phyloP scores from a whole-genome alignment of 2,797 vertebrate species.

The Graptemys geographica region DNA sequence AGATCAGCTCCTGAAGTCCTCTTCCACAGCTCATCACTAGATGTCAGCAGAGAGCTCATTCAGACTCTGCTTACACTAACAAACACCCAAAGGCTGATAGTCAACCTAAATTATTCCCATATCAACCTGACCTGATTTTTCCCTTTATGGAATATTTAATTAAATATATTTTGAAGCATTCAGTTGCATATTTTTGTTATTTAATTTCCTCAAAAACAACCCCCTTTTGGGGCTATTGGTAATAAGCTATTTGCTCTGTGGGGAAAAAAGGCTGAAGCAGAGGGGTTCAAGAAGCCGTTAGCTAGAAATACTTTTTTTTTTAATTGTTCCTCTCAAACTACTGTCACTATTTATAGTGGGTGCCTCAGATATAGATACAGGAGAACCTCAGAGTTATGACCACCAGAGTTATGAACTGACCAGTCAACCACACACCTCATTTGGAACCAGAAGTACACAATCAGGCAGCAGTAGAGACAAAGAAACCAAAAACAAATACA shows the following conservation, averaged over 20 bases:
- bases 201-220: slow-evolving; percentile 66
- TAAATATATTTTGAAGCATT: slow-evolving; percentile 58
- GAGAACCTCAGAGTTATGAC: no score
- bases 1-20: no score
- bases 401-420: no score
- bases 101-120: not conserved
- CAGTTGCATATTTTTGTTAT: slow-evolving; percentile 69
- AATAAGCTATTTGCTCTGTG: slow-evolving; percentile 71
- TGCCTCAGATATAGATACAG: not conserved
- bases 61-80: not conserved
- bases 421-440: no score
- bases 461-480: no score
- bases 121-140: slow-evolving; percentile 59
- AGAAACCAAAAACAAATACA: no score
- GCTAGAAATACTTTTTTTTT: slow-evolving; percentile 52
- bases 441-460: no score
- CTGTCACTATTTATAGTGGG: not conserved
- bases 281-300: slow-evolving; percentile 2
- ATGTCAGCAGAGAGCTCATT: no score
- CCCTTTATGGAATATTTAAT: slow-evolving; percentile 59
- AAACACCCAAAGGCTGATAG: slow-evolving; percentile 31
- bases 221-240: slow-evolving; percentile 42
- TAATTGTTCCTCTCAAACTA: slow-evolving; percentile 47
- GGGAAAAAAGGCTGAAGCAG: slow-evolving; percentile 53
- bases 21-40: no score